A percentile compares a stretch with the other conserved stretches of the same genome.
These are phyloP conservation scores for Autographa pulchrina DNA, from an alignment of 2,888 invertebrate species.

Conservation along the genomic window DNA sequence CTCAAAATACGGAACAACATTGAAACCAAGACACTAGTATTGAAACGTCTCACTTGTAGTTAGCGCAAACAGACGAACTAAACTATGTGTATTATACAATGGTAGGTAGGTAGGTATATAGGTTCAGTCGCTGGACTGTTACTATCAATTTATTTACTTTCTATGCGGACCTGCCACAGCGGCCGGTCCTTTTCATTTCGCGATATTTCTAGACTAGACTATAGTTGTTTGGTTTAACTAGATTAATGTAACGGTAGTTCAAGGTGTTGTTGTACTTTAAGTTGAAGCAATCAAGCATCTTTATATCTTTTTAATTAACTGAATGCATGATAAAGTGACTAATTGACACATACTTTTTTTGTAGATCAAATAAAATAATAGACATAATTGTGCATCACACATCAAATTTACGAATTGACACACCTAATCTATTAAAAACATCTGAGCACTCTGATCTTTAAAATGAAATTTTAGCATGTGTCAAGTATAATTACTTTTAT, in stretches of 20 bases:
- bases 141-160: conserved; percentile 72
- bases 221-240: not conserved
- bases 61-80: conserved; percentile 21
- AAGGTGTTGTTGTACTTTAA: not conserved
- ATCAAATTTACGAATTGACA: too few species aligned
- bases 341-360: too few species aligned
- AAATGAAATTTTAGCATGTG: too few species aligned
- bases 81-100: conserved; percentile 17
- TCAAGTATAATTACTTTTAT: too few species aligned
- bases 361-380: too few species aligned
- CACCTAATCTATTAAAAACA: too few species aligned
- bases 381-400: too few species aligned
- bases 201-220: not conserved
- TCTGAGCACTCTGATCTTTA: too few species aligned
- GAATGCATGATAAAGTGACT: too few species aligned
- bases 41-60: conserved; percentile 30
- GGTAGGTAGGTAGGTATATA: not conserved
- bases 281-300: too few species aligned
- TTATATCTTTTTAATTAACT: too few species aligned
- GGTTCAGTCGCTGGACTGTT: conserved; percentile 29
- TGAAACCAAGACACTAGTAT: conserved; percentile 24
- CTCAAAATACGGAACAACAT: not conserved
- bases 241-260: not conserved
- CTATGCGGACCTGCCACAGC: conserved; percentile 61
- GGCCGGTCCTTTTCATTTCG: conserved; percentile 30